A percentile compares a stretch with the other conserved stretches of the same genome.
These are phyloP conservation scores for Tenebrosternarchus preto DNA, from an alignment of 2,113 vertebrate species.

Conservation along the genomic window DNA sequence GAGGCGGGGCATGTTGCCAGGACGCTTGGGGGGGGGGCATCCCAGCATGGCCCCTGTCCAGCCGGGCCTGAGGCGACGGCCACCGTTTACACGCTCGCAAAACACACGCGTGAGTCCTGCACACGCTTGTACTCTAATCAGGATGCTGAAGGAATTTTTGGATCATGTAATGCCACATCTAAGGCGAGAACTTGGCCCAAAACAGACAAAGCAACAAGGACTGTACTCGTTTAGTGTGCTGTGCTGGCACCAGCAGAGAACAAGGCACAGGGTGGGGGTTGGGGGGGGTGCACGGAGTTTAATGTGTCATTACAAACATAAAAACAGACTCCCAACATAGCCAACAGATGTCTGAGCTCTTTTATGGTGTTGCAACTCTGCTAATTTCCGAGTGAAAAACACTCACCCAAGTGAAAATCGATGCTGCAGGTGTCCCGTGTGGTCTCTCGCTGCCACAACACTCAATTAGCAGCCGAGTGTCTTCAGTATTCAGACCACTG, in stretches of 20 bases:
- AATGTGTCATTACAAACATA: slow-evolving; percentile 77
- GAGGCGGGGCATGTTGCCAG: slow-evolving; percentile 57
- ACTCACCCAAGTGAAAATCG: slow-evolving; percentile 36
- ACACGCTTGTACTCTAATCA: slow-evolving; percentile 63
- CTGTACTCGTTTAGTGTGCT: slow-evolving; percentile 69
- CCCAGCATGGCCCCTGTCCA: slow-evolving; percentile 69
- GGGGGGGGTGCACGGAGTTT: slow-evolving; percentile 66
- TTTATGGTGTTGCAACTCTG: slow-evolving; percentile 67
- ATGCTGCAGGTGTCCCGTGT: slow-evolving; percentile 33
- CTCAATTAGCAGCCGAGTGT: slow-evolving; percentile 34
- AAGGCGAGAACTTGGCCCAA: slow-evolving; percentile 70
- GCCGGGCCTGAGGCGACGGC: slow-evolving; percentile 69
- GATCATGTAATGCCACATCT: slow-evolving; percentile 72
- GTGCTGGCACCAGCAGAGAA: slow-evolving; percentile 69
- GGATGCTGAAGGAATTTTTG: slow-evolving; percentile 69
- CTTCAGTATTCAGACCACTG: background rate
- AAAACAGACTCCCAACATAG: slow-evolving; percentile 71
- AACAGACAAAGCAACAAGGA: slow-evolving; percentile 70
- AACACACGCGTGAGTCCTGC: slow-evolving; percentile 20
- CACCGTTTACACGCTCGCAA: slow-evolving; percentile 64
- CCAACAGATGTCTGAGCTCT: slow-evolving; percentile 73
- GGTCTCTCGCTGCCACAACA: slow-evolving; percentile 27
- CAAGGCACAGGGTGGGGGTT: slow-evolving; percentile 45
- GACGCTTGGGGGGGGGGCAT: slow-evolving; percentile 65
- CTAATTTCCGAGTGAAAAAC: slow-evolving; percentile 61